These are phyloP conservation scores for Amniataba percoides DNA, from an alignment of 2,797 vertebrate genomes.

Conservation along the genomic window DNA sequence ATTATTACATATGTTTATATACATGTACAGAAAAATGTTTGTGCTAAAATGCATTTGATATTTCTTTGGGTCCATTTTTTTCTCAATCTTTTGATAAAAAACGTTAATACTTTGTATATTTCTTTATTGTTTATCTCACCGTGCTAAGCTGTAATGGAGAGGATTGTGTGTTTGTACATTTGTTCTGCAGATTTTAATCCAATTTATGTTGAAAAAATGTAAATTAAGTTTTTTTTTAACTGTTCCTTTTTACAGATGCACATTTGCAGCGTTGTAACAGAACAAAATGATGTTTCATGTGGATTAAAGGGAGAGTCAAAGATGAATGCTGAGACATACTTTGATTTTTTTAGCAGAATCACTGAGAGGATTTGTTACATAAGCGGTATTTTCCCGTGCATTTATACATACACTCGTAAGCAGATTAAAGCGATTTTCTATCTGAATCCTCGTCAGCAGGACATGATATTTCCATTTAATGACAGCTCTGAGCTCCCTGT, in stretches of 20 bases:
- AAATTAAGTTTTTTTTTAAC: not conserved
- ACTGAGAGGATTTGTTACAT: conserved; percentile 79
- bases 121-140: not conserved
- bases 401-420: conserved; percentile 77
- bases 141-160: not conserved
- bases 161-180: not conserved
- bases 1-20: conserved; percentile 35
- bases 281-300: conserved; percentile 42
- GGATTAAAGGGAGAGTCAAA: conserved; percentile 69
- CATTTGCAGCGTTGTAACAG: conserved; percentile 18
- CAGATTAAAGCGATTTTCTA: conserved; percentile 78
- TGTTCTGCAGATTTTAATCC: not conserved
- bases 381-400: conserved; percentile 70
- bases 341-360: conserved; percentile 72
- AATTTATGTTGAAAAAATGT: not conserved
- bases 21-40: conserved; percentile 30
- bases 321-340: conserved; percentile 69
- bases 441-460: conserved; percentile 65
- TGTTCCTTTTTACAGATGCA: conserved; percentile 23
- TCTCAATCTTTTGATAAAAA: conserved; percentile 38
- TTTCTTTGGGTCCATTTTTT: conserved; percentile 32
- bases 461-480: conserved; percentile 79
- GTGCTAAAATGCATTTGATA: conserved; percentile 45
- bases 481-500: conserved; percentile 26
- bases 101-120: not conserved